Evolutionary conservation across 2,113 vertebrate genomes (phyloP), one percentile per base, ranked within the genome.

Genomic region (Caranx ignobilis): DNA sequence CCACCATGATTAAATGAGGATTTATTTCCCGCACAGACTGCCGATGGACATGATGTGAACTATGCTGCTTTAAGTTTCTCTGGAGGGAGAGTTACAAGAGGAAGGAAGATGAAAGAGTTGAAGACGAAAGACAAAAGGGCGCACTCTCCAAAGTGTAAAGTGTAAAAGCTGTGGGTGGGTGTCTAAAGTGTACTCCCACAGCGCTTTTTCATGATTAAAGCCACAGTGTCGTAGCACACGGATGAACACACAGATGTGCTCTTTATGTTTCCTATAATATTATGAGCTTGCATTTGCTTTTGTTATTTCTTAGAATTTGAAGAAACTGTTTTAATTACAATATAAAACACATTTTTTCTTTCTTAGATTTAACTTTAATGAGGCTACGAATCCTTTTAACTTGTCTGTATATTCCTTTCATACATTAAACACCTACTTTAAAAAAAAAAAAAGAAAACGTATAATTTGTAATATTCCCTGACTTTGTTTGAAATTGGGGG

Each of bases 1-100:
- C 43, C 12, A 3, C 12, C 43, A 15, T 47, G 13, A 13, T 48
- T 19, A 50, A 50, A 9, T 15, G 6, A 50, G 48, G 2, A 6
- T 55, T 55, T 69, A 31, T 45, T 47, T 65, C 16, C 45, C 39
- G 2, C 32, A 37, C 54, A 79, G 68, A 56, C 11, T 0, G 3
- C 37, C 64, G 52, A 11, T 48, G 41, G 52, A 50, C 37, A 57
- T 19, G 60, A 71, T 48, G 19, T 72, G 11, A 79, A 48, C 2
- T 71, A 79, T 56, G 77, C 68, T 65, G 77, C 68, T 5, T 37
- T 79, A 0, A 15, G 39, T 31, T 64, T 79, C 60, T 79, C 50
- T 39, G 54, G 15, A 57, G 62, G n/a, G n/a, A 65, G 39, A 48
- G n/a, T 15, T 35, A 21, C 75, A 34, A 32, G 56, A 70, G 57